A percentile compares a stretch with the other conserved stretches of the same genome.
These are phyloP conservation scores for Synanthedon tipuliformis DNA, from an alignment of 2,888 invertebrate genomes.

Conservation along the genomic window DNA sequence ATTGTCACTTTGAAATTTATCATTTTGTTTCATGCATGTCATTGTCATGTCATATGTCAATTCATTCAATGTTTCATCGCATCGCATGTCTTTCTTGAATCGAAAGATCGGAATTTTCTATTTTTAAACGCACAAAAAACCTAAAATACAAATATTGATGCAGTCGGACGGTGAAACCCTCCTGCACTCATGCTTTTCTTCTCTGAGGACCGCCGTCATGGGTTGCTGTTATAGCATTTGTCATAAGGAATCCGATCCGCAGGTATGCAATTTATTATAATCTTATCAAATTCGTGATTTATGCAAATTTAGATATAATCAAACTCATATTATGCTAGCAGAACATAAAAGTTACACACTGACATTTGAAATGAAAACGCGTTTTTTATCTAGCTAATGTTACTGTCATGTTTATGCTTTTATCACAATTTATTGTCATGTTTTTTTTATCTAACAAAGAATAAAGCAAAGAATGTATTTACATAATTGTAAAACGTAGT, in stretches of 20 bases:
- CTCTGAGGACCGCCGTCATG: conserved; percentile 66
- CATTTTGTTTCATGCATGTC: too few relatives aligned
- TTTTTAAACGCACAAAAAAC: conserved; percentile 44
- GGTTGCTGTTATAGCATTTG: conserved; percentile 81
- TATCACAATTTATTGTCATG: background rate
- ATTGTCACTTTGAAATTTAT: too few relatives aligned
- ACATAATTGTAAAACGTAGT: background rate
- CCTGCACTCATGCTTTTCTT: conserved; percentile 65
- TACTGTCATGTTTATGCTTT: too few relatives aligned
- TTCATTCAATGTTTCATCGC: background rate
- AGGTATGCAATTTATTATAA: conserved; percentile 52
- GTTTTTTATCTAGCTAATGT: too few relatives aligned
- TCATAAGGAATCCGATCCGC: conserved; percentile 76
- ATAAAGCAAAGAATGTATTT: background rate
- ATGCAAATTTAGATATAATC: too few relatives aligned
- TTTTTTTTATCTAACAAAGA: background rate
- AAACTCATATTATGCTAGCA: too few relatives aligned
- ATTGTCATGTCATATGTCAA: background rate
- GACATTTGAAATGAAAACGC: too few relatives aligned
- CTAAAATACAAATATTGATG: conserved; percentile 57
- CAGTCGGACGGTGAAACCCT: conserved; percentile 55
- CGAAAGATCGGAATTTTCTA: conserved; percentile 32
- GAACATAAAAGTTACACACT: too few relatives aligned
- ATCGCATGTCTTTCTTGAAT: background rate
- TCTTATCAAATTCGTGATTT: too few relatives aligned